Percentiles rank a stretch among this genome's conserved stretches.
Evolutionary conservation across 2,888 invertebrate species (phyloP).

Genomic region (Nemapogon koenigi): DNA sequence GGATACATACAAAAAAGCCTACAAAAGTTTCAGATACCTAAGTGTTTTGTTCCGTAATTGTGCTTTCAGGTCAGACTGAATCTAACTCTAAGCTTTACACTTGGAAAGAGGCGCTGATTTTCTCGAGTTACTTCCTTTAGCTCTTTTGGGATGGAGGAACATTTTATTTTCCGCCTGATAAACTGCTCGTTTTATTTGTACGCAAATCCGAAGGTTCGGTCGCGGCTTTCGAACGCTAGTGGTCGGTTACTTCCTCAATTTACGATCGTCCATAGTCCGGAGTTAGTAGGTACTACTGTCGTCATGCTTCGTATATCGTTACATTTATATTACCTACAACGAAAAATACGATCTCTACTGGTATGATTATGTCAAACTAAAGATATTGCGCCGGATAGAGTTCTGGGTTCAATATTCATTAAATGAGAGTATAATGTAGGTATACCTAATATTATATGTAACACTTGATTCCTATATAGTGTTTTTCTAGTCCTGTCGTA

Average conservation of each 20-base stretch:
- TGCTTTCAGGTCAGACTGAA: too few species aligned
- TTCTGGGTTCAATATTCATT: too few species aligned
- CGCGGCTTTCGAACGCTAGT: slow-evolving; percentile 26
- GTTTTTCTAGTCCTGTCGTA: too few species aligned
- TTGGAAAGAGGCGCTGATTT: neutral
- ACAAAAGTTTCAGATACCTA: too few species aligned
- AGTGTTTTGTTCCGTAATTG: too few species aligned
- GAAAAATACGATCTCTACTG: slow-evolving; percentile 21
- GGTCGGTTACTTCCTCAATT: slow-evolving; percentile 49
- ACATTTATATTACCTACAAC: slow-evolving; percentile 41
- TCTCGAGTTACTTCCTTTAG: slow-evolving; percentile 2
- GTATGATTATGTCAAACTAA: too few species aligned
- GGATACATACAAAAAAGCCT: too few species aligned
- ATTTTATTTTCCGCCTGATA: slow-evolving; percentile 36
- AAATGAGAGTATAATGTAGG: too few species aligned
- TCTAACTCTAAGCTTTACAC: too few species aligned
- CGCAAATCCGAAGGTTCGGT: slow-evolving; percentile 43
- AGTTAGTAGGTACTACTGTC: slow-evolving; percentile 52
- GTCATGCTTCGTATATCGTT: slow-evolving; percentile 49
- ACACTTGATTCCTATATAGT: too few species aligned
- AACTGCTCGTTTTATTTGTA: slow-evolving; percentile 49
- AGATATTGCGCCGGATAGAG: too few species aligned
- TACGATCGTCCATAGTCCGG: slow-evolving; percentile 39
- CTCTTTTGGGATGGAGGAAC: slow-evolving; percentile 1
- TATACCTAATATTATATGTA: too few species aligned